Evolutionary conservation across 2,113 vertebrate species (phyloP).

Genomic region (Abramis brama): DNA sequence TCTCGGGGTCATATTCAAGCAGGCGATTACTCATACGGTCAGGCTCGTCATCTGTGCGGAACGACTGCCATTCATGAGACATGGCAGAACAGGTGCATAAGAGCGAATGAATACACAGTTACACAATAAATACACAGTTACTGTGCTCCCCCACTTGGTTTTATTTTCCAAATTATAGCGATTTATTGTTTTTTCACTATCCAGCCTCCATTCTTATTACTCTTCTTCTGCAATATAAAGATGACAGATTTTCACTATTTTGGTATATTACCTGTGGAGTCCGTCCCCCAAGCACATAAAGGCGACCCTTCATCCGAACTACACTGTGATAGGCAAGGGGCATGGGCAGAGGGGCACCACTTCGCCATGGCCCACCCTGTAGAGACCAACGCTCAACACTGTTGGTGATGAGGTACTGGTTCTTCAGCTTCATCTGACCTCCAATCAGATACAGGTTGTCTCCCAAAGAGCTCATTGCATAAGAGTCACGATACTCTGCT

Average conservation of each 20-base stretch:
- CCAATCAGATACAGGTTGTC: slow-evolving; percentile 89
- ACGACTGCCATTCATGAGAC: slow-evolving; percentile 77
- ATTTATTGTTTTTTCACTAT: not conserved
- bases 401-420: slow-evolving; percentile 90
- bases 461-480: slow-evolving; percentile 80
- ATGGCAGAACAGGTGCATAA: slow-evolving; percentile 61
- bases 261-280: slow-evolving; percentile 88
- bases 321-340: slow-evolving; percentile 85
- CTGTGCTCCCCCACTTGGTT: not conserved
- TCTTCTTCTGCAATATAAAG: slow-evolving; percentile 14
- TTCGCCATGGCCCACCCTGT: slow-evolving; percentile 86
- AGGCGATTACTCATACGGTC: slow-evolving; percentile 91
- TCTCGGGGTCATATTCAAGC: slow-evolving; percentile 86
- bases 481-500: slow-evolving; percentile 90
- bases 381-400: slow-evolving; percentile 88
- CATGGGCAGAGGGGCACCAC: slow-evolving; percentile 84
- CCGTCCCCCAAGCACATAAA: slow-evolving; percentile 93
- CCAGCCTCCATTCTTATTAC: not conserved
- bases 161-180: not conserved
- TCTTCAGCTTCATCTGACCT: slow-evolving; percentile 94
- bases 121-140: slow-evolving; percentile 30
- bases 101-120: slow-evolving; percentile 26
- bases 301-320: slow-evolving; percentile 81
- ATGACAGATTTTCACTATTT: not conserved
- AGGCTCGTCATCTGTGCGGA: slow-evolving; percentile 91